phyloP scores from a whole-genome alignment of 1,140 invertebrate genomes.

The Aphelinus atriplicis region DNA sequence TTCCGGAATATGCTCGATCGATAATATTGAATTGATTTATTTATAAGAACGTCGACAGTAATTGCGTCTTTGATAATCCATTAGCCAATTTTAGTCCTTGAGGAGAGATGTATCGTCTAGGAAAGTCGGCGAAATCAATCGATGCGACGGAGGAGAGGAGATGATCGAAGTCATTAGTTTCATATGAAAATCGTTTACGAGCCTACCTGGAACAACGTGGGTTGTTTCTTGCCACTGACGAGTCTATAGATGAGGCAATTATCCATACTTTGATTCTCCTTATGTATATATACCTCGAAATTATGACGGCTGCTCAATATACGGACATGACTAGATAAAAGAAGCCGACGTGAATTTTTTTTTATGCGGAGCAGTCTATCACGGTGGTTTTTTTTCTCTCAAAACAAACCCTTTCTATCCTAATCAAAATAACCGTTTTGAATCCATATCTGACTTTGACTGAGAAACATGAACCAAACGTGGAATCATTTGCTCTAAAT shows the following conservation, averaged over 20 bases:
- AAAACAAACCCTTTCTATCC: constrained; percentile 11
- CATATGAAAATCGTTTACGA: constrained; percentile 53
- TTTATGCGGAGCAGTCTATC: constrained; percentile 27
- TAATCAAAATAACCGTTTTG: not conserved
- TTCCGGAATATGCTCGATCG: no score
- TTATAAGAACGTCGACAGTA: not conserved
- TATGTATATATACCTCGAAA: constrained; percentile 6
- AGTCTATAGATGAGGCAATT: constrained; percentile 49
- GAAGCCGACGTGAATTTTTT: constrained; percentile 1
- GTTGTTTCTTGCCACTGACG: constrained; percentile 22
- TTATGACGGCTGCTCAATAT: constrained; percentile 43
- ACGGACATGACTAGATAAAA: constrained; percentile 30
- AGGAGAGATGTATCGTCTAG: no score
- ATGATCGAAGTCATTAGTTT: constrained; percentile 51
- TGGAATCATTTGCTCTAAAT: no score
- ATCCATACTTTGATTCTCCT: constrained; percentile 53
- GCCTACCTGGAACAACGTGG: constrained; percentile 52
- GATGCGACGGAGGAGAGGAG: constrained; percentile 2
- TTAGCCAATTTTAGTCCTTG: no score
- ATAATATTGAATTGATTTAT: no score
- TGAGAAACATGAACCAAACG: no score
- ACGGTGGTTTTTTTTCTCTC: not conserved
- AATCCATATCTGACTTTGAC: no score
- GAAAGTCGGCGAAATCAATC: constrained; percentile 23
- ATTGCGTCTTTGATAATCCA: not conserved